These are phyloP conservation scores for Ophioderma brevispina DNA, from an alignment of 35 echinoderm and acorn worm species.

Conservation along the genomic window DNA sequence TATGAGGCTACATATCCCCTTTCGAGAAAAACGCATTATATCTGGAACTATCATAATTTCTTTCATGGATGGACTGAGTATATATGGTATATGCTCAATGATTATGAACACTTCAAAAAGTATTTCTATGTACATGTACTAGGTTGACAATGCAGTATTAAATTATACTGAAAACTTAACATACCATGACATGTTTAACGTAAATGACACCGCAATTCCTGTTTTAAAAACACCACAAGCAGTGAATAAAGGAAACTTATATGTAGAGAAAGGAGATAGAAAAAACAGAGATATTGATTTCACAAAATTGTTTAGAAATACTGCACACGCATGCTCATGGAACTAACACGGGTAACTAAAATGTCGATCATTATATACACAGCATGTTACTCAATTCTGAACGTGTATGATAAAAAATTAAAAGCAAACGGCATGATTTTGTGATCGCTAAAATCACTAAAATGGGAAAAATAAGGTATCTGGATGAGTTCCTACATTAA, in stretches of 20 bases:
- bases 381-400: background rate
- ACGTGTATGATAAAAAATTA: background rate
- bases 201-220: conserved; percentile 12
- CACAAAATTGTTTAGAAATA: conserved; percentile 1
- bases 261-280: background rate
- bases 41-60: no score
- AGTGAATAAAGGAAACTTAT: background rate
- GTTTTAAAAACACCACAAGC: conserved; percentile 3
- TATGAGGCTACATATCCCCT: no score
- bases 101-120: no score
- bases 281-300: background rate
- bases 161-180: no score
- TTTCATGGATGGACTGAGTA: no score
- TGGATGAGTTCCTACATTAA: background rate
- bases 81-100: no score
- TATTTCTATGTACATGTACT: no score
- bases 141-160: no score
- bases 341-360: background rate
- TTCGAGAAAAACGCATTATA: no score
- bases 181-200: no score
- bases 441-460: background rate
- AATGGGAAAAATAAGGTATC: background rate
- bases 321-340: background rate
- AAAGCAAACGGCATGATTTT: background rate
- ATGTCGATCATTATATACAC: background rate